Evolutionary conservation across 1,140 invertebrate species (phyloP).

Genomic region (Phortica variegata): DNA sequence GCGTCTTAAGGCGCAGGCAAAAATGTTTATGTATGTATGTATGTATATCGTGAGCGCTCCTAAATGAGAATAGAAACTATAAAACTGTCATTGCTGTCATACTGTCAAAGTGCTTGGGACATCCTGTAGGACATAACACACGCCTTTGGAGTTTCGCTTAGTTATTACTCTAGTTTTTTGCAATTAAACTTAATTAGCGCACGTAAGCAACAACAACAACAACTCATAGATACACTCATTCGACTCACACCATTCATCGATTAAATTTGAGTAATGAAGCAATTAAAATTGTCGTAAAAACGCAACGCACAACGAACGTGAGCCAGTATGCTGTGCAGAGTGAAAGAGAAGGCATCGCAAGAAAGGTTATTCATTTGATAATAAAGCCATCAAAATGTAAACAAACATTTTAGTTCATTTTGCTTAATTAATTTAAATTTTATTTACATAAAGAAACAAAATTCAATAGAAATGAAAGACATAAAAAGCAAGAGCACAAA

Average conservation of each 20-base stretch:
- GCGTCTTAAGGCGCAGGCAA: too few species aligned
- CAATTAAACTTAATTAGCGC: constrained; percentile 43
- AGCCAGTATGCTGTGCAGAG: too few species aligned
- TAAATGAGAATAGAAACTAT: too few species aligned
- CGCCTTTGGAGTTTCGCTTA: not conserved
- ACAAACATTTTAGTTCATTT: constrained; percentile 38
- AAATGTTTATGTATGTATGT: too few species aligned
- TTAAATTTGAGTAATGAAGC: constrained; percentile 26
- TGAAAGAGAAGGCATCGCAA: constrained; percentile 26
- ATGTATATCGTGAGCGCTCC: too few species aligned
- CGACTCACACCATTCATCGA: constrained; percentile 1
- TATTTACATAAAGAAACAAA: too few species aligned
- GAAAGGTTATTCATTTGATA: constrained; percentile 23
- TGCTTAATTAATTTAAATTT: constrained; percentile 53
- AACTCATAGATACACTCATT: constrained; percentile 10
- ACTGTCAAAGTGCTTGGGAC: not conserved
- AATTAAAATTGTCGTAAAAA: constrained; percentile 48
- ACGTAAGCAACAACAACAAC: too few species aligned
- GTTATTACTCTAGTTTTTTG: constrained; percentile 23
- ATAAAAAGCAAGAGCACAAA: too few species aligned
- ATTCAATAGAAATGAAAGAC: too few species aligned
- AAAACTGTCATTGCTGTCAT: not conserved
- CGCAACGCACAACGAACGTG: not conserved
- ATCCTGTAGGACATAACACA: not conserved
- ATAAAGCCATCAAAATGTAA: constrained; percentile 40